Conservation (phyloP, 2,113 vertebrate genomes). For the Antechinus flavipes region DNA sequence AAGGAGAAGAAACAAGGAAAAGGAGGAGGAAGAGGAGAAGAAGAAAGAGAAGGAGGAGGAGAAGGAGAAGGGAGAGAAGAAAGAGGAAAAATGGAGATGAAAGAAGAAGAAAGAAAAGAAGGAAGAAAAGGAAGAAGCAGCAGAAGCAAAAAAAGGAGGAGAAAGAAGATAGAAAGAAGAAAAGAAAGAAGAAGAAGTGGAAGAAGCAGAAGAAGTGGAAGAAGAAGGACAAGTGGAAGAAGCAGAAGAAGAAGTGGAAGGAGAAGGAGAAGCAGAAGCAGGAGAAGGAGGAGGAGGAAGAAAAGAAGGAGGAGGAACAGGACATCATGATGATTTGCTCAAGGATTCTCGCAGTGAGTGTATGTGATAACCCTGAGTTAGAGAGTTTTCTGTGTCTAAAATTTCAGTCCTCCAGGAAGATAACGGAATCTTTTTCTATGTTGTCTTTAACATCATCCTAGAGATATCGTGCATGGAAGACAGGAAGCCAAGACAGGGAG, state of each 20-base stretch:
- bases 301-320: not conserved
- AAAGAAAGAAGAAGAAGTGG: not conserved
- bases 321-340: not conserved
- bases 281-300: not conserved
- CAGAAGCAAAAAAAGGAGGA: not conserved
- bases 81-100: not conserved
- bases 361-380: not conserved
- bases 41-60: not conserved
- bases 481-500: not conserved
- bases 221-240: not conserved
- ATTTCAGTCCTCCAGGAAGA: not conserved
- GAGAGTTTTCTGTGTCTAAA: not conserved
- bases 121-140: not conserved
- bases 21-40: not conserved
- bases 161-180: too few relatives aligned
- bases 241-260: too few relatives aligned
- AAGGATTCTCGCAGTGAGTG: not conserved
- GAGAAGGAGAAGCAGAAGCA: not conserved
- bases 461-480: not conserved
- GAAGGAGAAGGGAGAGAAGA: too few relatives aligned
- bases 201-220: not conserved
- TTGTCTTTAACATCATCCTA: not conserved
- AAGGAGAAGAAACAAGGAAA: not conserved
- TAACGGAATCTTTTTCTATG: not conserved
- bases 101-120: too few relatives aligned